Evolutionary conservation across 92 coral and sea anemone species (phyloP), one percentile per base, ranked within the genome.

Genomic region (Epizoanthus stellaris): DNA sequence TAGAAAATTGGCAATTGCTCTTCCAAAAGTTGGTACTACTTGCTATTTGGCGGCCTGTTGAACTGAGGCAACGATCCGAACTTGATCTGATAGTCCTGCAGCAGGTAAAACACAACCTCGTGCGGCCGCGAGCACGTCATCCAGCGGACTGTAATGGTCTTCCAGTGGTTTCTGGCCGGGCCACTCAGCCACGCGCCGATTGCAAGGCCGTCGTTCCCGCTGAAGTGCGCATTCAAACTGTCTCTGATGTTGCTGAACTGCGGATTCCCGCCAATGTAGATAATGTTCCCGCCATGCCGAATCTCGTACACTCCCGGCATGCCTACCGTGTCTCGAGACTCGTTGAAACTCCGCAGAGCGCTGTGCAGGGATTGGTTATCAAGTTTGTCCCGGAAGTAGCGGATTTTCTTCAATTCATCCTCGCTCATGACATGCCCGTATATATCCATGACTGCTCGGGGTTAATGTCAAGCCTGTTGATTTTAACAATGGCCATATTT

Each of bases 301-400:
- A 94, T 94, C 84, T 94, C 98, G 89, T 94, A 94, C 60, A 94
- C 98, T 11, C 98, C 98, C 10, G 98, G 95, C 23, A 92, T 87
- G 36, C 91, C 82, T 7, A 92, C 89, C 4, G 89, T 86, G 14
- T 85, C 90, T 58, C 83, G 86, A 13, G 91, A 73, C 59, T 86
- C 89, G 57, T 90, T 90, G 82, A 94, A 94, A 88, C 98, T 94
- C 52, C 86, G 89, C 21, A 94, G 69, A 3, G 98, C 98, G 25
- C 95, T 88, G 70, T 79, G 88, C 21, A 92, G 67, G 6, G 92
- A 93, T 21, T 89, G 92, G 19, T 85, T 83, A 80, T 92, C 89
- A 85, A 94, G 81, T n/a, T 93, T 90, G 75, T 90, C 95, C 4
- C 98, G 91, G 70, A 87, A 92, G 70, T 77, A 86, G 63, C 84